Evolutionary conservation across 64 coral and sea anemone genomes (phyloP), one percentile per base, ranked within the genome.

Genomic region (Hydrozoanthus tunicans): DNA sequence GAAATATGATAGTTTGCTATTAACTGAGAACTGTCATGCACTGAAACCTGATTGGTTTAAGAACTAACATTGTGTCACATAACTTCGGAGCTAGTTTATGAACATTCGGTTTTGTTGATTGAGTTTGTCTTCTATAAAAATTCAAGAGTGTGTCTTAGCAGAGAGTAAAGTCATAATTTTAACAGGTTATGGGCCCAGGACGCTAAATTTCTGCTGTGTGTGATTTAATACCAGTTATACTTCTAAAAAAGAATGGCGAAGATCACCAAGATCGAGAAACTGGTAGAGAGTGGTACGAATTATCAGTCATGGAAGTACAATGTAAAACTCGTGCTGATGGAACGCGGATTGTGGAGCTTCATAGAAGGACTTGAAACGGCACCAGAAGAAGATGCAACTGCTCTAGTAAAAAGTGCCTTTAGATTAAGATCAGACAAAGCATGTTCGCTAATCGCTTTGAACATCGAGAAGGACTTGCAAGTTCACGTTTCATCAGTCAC

Each of bases 231-330:
- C 3, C 53, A 15, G 55, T 78, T 78, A n/a, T n/a, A 69, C 4
- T 69, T 51, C 56, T 59, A 79, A 20, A 15, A 11, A 5, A 79
- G 56, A 79, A 81, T 81, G 79, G 79, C 79, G 20, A 20, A 63
- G 58, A 64, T 81, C 8, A 63, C 24, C 20, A 81, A 63, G 59
- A 81, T 81, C 9, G 58, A 81, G 56, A 81, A 81, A 51, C 4
- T 81, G 5, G n/a, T n/a, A n/a, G n/a, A n/a, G n/a, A 81, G 52
- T 8, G 79, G 79, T 63, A 81, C 24, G 32, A 81, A 64, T 63
- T 81, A 81, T 58, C 79, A 81, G 14, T 81, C 79, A 63, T 63
- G 59, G 77, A 79, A 77, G 59, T 79, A 79, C 55, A 81, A 81
- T 11, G 58, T 81, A 9, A 81, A 81, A 62, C 80, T 82, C 20